Evolutionary conservation across 1,140 invertebrate species (phyloP).

Genomic region (Zaprionus capensis): DNA sequence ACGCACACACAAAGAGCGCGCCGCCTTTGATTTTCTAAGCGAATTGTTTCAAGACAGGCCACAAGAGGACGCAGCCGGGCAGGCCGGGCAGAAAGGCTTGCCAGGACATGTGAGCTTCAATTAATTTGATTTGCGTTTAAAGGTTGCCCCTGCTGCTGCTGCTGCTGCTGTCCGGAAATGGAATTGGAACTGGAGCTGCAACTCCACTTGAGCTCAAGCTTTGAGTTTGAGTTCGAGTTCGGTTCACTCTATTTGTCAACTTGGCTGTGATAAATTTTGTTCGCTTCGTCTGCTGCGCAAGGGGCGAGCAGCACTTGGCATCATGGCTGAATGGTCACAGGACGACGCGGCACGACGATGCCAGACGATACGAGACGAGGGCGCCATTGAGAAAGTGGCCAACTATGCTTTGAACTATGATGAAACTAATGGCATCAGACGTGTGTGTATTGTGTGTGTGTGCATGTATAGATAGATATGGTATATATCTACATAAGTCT

Average conservation of each 20-base stretch:
- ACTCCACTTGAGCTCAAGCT: background rate
- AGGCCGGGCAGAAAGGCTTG: slow-evolving; percentile 28
- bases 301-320: slow-evolving; percentile 61
- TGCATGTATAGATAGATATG: background rate
- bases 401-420: slow-evolving; percentile 80
- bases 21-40: slow-evolving; percentile 84
- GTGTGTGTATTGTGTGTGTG: background rate
- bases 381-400: slow-evolving; percentile 61
- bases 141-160: slow-evolving; percentile 19
- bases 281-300: slow-evolving; percentile 66
- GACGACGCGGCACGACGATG: slow-evolving; percentile 8
- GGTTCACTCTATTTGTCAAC: slow-evolving; percentile 75
- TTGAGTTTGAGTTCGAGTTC: slow-evolving; percentile 18
- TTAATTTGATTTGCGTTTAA: slow-evolving; percentile 80
- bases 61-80: slow-evolving; percentile 62
- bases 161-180: slow-evolving; percentile 60
- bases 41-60: slow-evolving; percentile 84
- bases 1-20: slow-evolving; percentile 40
- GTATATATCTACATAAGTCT: background rate
- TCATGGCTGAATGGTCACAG: slow-evolving; percentile 69
- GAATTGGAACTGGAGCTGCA: slow-evolving; percentile 29
- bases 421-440: slow-evolving; percentile 70
- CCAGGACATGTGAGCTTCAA: slow-evolving; percentile 72
- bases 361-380: background rate
- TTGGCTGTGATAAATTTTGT: slow-evolving; percentile 72